Percentiles rank a stretch among this genome's conserved stretches.
These are phyloP conservation scores for Psammodynastes pulverulentus DNA, from an alignment of 2,113 vertebrate genomes.

Conservation along the genomic window DNA sequence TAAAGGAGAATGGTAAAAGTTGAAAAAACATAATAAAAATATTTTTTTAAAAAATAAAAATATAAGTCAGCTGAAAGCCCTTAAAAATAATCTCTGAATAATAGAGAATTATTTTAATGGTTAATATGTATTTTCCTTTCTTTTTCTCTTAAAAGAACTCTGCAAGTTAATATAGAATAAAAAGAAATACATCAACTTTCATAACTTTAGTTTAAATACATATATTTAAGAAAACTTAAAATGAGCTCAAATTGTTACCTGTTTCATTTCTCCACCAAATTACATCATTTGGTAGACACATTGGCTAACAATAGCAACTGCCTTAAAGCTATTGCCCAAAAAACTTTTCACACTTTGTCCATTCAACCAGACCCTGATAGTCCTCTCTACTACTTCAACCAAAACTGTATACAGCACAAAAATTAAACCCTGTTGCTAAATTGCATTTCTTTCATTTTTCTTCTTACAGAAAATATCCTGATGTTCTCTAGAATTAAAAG, in stretches of 20 bases:
- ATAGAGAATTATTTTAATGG: constrained; percentile 12
- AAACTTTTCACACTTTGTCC: neutral
- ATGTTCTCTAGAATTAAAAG: constrained; percentile 41
- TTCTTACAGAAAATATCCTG: constrained; percentile 52
- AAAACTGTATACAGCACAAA: neutral
- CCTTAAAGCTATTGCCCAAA: too few relatives aligned
- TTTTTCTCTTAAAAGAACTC: neutral
- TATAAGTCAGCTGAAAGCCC: neutral
- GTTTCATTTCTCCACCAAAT: too few relatives aligned
- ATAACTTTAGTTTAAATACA: too few relatives aligned
- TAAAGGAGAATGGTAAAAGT: too few relatives aligned
- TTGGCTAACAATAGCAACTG: too few relatives aligned
- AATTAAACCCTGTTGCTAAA: constrained; percentile 52
- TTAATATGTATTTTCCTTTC: constrained; percentile 9
- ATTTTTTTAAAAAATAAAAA: too few relatives aligned
- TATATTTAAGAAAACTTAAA: too few relatives aligned
- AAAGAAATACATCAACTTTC: too few relatives aligned
- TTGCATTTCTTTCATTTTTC: constrained; percentile 58
- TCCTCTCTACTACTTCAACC: too few relatives aligned
- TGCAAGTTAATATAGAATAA: neutral
- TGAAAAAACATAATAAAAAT: too few relatives aligned
- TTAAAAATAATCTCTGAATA: constrained; percentile 1
- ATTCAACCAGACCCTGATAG: neutral
- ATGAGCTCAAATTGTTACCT: too few relatives aligned
- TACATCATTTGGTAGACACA: too few relatives aligned